Evolutionary conservation across 1,140 invertebrate genomes (phyloP).

Genomic region (Atta colombica): DNA sequence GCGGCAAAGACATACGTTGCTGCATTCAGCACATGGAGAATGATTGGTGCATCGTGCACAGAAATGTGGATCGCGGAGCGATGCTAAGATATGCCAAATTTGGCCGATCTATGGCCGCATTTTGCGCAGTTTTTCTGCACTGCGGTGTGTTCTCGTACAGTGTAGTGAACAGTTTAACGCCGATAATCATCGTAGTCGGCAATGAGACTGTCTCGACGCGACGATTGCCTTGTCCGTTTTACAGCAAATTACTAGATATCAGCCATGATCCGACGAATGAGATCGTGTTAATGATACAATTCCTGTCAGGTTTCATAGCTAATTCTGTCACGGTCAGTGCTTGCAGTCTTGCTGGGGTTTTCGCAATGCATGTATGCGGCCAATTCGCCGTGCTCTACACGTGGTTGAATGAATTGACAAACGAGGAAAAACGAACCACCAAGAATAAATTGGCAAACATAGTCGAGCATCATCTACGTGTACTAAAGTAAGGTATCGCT

Average conservation of each 20-base stretch:
- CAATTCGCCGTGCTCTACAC: conserved; percentile 58
- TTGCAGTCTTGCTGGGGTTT: conserved; percentile 59
- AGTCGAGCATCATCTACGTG: conserved; percentile 66
- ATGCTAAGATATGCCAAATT: conserved; percentile 66
- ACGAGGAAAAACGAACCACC: background rate
- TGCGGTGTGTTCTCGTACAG: conserved; percentile 57
- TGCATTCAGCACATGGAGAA: conserved; percentile 60
- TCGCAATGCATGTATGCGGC: conserved; percentile 65
- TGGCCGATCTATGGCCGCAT: conserved; percentile 45
- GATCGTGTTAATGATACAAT: conserved; percentile 52
- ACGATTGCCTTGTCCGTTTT: conserved; percentile 53
- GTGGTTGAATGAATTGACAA: conserved; percentile 44
- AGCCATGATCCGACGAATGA: conserved; percentile 58
- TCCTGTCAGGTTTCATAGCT: conserved; percentile 42
- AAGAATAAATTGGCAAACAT: conserved; percentile 36
- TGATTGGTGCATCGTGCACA: conserved; percentile 55
- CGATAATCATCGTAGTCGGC: background rate
- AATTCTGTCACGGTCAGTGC: conserved; percentile 46
- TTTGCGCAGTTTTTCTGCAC: conserved; percentile 70
- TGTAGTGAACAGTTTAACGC: background rate
- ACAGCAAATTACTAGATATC: conserved; percentile 38
- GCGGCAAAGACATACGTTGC: conserved; percentile 31
- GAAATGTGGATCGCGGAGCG: conserved; percentile 30
- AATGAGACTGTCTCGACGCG: conserved; percentile 21
- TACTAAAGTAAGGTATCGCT: conserved; percentile 62